phyloP scores from a whole-genome alignment of 2,113 vertebrate species.

The Coptodon bakossiorum region DNA sequence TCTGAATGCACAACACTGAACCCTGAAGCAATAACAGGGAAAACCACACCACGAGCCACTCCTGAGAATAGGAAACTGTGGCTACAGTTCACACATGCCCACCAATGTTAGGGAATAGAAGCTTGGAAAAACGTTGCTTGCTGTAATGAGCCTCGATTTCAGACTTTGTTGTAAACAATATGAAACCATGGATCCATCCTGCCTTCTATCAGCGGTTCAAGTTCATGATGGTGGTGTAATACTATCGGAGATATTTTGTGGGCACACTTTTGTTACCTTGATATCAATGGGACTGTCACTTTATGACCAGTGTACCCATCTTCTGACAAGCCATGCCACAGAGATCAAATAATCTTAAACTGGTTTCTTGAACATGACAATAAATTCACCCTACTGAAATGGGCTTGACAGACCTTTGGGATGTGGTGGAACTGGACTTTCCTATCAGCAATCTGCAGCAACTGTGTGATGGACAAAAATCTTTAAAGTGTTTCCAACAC shows the following conservation, averaged over 20 bases:
- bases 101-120: neutral
- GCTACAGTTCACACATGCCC: neutral
- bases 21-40: neutral
- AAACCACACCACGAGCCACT: neutral
- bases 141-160: neutral
- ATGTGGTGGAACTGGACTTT: neutral
- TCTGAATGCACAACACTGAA: neutral
- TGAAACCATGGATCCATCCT: neutral
- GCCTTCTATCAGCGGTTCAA: neutral
- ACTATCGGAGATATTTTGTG: neutral
- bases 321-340: neutral
- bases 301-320: neutral
- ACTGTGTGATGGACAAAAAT: neutral
- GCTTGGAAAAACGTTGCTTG: neutral
- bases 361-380: neutral
- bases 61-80: neutral
- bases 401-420: neutral
- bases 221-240: rapidly evolving
- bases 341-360: neutral
- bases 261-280: neutral
- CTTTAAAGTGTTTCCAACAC: neutral
- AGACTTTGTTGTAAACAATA: neutral
- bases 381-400: neutral
- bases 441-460: neutral
- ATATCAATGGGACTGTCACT: neutral